A percentile compares a stretch with the other conserved stretches of the same genome.
These are phyloP conservation scores for Dolichoris vasculosae DNA, from an alignment of 1,140 invertebrate genomes.

Conservation along the genomic window DNA sequence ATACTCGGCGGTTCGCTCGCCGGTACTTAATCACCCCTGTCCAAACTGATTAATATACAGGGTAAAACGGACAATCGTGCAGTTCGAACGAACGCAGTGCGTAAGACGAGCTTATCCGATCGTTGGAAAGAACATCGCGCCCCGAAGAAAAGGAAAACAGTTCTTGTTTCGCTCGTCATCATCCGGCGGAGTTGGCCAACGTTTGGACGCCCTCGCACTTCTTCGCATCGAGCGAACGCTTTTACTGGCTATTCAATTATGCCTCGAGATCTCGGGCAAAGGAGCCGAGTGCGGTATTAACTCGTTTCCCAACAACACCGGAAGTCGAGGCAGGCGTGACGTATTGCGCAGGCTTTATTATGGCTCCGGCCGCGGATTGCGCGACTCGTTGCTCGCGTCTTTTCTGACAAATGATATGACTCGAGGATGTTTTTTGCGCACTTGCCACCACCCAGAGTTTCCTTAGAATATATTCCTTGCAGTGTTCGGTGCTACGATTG, in stretches of 20 bases:
- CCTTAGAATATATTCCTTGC: background rate
- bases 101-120: conserved; percentile 18
- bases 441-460: background rate
- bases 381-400: background rate
- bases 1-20: background rate
- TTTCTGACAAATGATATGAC: conserved; percentile 24
- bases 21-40: background rate
- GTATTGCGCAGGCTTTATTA: conserved; percentile 53
- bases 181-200: conserved; percentile 7
- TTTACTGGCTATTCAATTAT: background rate
- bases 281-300: background rate
- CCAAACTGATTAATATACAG: conserved; percentile 9
- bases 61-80: conserved; percentile 3
- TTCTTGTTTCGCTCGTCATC: background rate
- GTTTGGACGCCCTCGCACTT: background rate
- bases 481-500: background rate
- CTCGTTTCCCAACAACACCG: conserved; percentile 34
- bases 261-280: background rate
- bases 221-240: background rate
- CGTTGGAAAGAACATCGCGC: background rate
- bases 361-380: background rate
- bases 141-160: background rate
- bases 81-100: background rate
- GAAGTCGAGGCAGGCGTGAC: conserved; percentile 50
- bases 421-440: background rate